These are phyloP conservation scores for Gastrophryne carolinensis DNA, from an alignment of 2,797 vertebrate species.

Conservation along the genomic window DNA sequence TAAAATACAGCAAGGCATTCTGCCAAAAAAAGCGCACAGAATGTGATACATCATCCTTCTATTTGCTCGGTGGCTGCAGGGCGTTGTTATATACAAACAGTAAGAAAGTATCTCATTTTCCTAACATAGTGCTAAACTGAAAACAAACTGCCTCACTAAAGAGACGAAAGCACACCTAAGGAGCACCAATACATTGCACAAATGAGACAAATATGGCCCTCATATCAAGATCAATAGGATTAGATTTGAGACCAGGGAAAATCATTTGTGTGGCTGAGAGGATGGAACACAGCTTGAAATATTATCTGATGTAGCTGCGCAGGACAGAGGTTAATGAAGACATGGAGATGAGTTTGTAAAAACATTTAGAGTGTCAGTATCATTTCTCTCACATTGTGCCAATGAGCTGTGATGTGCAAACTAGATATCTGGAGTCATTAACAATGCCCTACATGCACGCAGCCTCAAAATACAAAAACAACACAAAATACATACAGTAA, in stretches of 20 bases:
- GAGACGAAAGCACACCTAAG: not conserved
- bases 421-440: not conserved
- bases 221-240: constrained; percentile 37
- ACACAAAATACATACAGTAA: no score
- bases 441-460: not conserved
- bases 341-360: constrained; percentile 8
- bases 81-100: constrained; percentile 26
- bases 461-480: no score
- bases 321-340: constrained; percentile 4
- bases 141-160: constrained; percentile 16
- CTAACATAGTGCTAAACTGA: constrained; percentile 8
- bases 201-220: constrained; percentile 40
- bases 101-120: constrained; percentile 24
- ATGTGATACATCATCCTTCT: constrained; percentile 1
- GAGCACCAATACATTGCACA: constrained; percentile 25
- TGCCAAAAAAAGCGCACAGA: not conserved
- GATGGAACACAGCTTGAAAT: constrained; percentile 3
- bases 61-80: not conserved
- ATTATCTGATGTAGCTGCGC: constrained; percentile 12
- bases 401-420: not conserved
- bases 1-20: not conserved
- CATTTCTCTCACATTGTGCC: not conserved
- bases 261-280: not conserved
- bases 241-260: constrained; percentile 24
- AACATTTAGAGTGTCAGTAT: not conserved